Percentiles rank a stretch among this genome's conserved stretches.
phyloP scores from a whole-genome alignment of 2,113 vertebrate species.

The Forbesichthys agassizii region DNA sequence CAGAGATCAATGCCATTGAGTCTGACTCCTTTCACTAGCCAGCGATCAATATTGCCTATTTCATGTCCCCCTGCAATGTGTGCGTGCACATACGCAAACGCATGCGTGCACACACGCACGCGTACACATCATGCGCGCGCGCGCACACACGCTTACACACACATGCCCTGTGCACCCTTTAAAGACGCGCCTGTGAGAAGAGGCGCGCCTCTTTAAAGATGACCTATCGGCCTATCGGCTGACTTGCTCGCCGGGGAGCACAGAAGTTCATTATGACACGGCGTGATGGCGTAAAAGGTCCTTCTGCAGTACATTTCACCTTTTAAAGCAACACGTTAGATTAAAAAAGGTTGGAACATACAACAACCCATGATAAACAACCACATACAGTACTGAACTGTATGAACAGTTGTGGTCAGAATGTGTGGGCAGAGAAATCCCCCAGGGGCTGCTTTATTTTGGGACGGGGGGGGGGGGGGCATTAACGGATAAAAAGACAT shows the following conservation, averaged over 20 bases:
- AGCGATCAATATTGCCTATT: conserved; percentile 69
- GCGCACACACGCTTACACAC: conserved; percentile 15
- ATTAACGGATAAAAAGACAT: no score
- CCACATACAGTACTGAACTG: no score
- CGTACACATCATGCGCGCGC: conserved; percentile 8
- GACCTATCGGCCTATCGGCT: conserved; percentile 70
- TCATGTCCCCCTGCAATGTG: conserved; percentile 58
- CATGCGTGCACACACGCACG: not conserved
- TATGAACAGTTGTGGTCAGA: no score
- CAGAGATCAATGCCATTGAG: conserved; percentile 72
- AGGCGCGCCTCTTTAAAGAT: conserved; percentile 58
- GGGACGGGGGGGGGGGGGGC: no score
- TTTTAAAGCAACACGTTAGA: conserved; percentile 42
- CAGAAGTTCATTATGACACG: conserved; percentile 71
- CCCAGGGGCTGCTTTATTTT: no score
- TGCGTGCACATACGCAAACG: not conserved
- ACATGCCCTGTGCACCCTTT: conserved; percentile 16
- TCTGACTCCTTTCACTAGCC: conserved; percentile 68
- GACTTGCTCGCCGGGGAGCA: conserved; percentile 58
- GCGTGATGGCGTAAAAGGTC: conserved; percentile 59
- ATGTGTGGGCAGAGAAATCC: no score
- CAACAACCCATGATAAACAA: conserved; percentile 4
- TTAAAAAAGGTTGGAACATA: conserved; percentile 27
- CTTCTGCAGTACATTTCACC: conserved; percentile 48
- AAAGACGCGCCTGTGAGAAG: conserved; percentile 57